A percentile compares a stretch with the other conserved stretches of the same genome.
Conservation (phyloP, 2,113 vertebrate species). For the Aix galericulata region DNA sequence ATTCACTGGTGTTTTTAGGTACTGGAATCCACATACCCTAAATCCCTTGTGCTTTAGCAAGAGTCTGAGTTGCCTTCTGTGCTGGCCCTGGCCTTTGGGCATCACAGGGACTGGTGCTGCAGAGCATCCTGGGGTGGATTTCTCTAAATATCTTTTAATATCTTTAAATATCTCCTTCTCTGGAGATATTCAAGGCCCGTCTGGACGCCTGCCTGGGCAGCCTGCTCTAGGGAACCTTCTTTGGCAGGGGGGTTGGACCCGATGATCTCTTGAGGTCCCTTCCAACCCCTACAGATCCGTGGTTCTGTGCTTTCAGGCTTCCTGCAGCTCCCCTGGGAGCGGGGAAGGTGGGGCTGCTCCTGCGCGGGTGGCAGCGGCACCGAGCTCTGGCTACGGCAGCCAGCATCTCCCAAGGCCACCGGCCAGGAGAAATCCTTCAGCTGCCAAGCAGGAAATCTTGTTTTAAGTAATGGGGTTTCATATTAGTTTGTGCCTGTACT, state of each 20-base stretch:
- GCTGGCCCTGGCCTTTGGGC: neutral
- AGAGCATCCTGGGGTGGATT: neutral
- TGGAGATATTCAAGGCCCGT: too few species aligned
- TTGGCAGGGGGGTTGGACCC: too few species aligned
- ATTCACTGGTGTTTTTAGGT: neutral
- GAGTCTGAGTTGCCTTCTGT: neutral
- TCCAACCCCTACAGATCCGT: too few species aligned
- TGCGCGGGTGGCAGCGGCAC: neutral
- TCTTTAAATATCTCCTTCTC: too few species aligned
- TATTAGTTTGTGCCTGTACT: neutral
- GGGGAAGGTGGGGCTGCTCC: too few species aligned
- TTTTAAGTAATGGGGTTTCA: neutral
- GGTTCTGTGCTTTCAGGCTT: neutral
- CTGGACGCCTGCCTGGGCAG: too few species aligned
- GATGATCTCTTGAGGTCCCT: too few species aligned
- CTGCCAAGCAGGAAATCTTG: neutral
- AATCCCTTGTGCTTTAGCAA: neutral
- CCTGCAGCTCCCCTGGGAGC: neutral
- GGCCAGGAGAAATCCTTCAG: neutral
- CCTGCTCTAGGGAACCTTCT: too few species aligned
- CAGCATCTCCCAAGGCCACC: neutral
- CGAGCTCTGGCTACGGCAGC: neutral
- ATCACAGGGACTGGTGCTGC: neutral
- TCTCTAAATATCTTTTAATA: too few species aligned
- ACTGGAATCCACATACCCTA: neutral